A percentile compares a stretch with the other conserved stretches of the same genome.
These are phyloP conservation scores for Sipha maydis DNA, from an alignment of 2,888 invertebrate species.

Conservation along the genomic window DNA sequence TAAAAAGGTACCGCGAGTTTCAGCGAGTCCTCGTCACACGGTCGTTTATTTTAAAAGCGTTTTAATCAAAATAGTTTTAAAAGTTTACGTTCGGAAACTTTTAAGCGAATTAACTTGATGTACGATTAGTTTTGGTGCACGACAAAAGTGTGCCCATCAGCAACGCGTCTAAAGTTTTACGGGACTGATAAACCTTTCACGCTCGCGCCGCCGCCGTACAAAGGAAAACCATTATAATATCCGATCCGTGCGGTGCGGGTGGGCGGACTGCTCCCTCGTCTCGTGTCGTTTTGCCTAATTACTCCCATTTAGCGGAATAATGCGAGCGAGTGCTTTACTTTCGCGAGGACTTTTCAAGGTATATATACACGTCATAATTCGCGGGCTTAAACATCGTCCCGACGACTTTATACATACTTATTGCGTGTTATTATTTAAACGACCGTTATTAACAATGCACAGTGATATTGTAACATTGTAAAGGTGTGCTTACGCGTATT, in stretches of 20 bases:
- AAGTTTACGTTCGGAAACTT: not conserved
- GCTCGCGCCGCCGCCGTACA: not conserved
- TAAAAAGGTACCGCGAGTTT: not conserved
- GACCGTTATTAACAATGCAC: not conserved
- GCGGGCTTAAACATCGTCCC: not conserved
- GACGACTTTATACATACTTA: not conserved
- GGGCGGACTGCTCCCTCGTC: not conserved
- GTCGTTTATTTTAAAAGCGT: conserved; percentile 7
- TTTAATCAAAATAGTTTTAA: conserved; percentile 39
- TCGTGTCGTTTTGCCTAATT: conserved; percentile 27
- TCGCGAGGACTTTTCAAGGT: not conserved
- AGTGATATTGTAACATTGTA: no score
- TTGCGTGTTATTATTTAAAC: not conserved
- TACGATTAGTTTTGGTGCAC: conserved; percentile 31
- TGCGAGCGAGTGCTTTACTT: not conserved
- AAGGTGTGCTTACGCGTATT: no score
- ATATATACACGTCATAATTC: not conserved
- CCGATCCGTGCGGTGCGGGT: not conserved
- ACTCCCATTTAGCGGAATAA: conserved; percentile 27
- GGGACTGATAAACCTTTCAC: conserved; percentile 33
- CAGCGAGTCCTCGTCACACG: not conserved
- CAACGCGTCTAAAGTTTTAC: conserved; percentile 37
- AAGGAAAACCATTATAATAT: conserved; percentile 50
- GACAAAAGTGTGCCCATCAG: not conserved
- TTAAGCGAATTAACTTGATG: conserved; percentile 21